Evolutionary conservation across 2,888 invertebrate genomes (phyloP).

Genomic region (Mechanitis mazaeus): DNA sequence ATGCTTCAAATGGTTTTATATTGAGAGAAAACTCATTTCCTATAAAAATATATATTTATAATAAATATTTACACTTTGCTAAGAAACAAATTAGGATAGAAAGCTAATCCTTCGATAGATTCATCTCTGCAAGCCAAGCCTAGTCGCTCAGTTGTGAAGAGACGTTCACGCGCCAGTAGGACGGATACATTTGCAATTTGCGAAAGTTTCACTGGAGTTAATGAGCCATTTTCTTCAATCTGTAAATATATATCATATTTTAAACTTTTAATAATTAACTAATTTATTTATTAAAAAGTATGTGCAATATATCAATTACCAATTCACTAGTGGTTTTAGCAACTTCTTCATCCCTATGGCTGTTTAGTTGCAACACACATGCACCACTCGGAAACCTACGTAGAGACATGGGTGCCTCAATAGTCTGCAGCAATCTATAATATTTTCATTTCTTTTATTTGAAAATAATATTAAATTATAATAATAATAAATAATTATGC

Average conservation of each 20-base stretch:
- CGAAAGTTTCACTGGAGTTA: constrained; percentile 93
- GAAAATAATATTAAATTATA: too few species aligned
- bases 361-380: constrained; percentile 90
- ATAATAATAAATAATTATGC: neutral
- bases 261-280: neutral
- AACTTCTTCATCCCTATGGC: constrained; percentile 83
- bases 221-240: constrained; percentile 81
- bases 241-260: constrained; percentile 46
- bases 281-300: neutral
- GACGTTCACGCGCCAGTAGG: constrained; percentile 91
- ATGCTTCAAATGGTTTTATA: constrained; percentile 11
- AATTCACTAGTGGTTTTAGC: constrained; percentile 80
- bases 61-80: constrained; percentile 45
- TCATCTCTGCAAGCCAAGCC: constrained; percentile 96
- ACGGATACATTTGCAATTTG: constrained; percentile 89
- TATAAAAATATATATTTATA: constrained; percentile 35
- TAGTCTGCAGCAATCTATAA: constrained; percentile 73
- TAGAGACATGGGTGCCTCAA: constrained; percentile 84
- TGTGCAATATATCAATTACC: constrained; percentile 55
- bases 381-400: constrained; percentile 96
- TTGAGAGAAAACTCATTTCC: constrained; percentile 12
- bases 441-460: neutral
- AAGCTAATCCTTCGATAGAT: constrained; percentile 94
- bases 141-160: constrained; percentile 89
- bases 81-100: constrained; percentile 94